Conservation (phyloP, 1,140 invertebrate genomes). For the Meloidogyne chitwoodi region DNA sequence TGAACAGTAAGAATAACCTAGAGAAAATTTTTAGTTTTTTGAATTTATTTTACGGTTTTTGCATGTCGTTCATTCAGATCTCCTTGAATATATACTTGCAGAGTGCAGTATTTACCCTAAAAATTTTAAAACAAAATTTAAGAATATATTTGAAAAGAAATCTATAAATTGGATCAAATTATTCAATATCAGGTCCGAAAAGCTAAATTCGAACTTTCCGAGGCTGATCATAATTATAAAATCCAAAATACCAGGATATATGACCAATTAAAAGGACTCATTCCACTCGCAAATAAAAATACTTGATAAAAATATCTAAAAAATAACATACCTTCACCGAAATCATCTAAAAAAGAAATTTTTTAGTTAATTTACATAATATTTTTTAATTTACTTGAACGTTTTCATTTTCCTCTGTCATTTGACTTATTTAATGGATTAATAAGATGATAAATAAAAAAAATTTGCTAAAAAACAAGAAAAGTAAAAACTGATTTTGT, state of each 20-base stretch:
- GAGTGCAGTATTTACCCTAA: constrained; percentile 31
- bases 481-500: neutral
- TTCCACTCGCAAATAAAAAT: no score
- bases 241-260: no score
- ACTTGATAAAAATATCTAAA: neutral
- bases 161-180: no score
- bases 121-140: no score
- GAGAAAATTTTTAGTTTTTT: neutral
- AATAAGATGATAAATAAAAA: neutral
- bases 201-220: no score
- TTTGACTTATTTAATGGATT: neutral
- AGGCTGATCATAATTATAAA: neutral
- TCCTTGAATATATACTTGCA: constrained; percentile 59
- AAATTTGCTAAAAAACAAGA: neutral
- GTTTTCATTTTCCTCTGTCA: neutral
- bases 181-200: no score
- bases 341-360: neutral
- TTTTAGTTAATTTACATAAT: neutral
- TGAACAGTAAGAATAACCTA: constrained; percentile 75
- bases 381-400: neutral
- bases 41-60: constrained; percentile 63
- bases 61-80: constrained; percentile 53
- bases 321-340: constrained; percentile 9
- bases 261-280: no score
- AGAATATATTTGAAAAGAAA: no score